Evolutionary conservation across 2,797 vertebrate species (phyloP), one percentile per base, ranked within the genome.

Genomic region (Microctenopoma lineatum): DNA sequence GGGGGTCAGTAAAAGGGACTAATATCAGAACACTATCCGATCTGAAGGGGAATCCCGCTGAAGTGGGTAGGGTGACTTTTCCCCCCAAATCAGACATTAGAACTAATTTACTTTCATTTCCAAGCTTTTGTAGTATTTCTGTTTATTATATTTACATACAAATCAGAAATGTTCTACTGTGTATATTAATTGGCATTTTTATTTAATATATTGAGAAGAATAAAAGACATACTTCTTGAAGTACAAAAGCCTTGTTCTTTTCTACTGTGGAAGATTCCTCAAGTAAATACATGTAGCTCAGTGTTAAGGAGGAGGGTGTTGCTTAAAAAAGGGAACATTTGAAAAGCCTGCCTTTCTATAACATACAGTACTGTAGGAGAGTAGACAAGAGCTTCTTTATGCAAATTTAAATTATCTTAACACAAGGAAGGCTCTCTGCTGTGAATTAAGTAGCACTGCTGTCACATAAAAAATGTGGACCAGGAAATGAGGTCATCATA

Each of bases 401-500:
- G 70, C 50, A 87, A 89, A 87, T 59, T 4, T 48, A 5, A 62
- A 67, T 66, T 25, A 73, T 74, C 0, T 66, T 50, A 66, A 67
- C 61, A 63, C 18, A 64, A 27, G 44, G 47, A 6, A 57, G n/a
- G 25, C 51, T 70, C 45, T 61, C 25, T 68, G 15, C 34, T 64
- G 27, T 55, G 45, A 78, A 72, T 55, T 46, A 51, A 62, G 54
- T 54, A 16, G n/a, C n/a, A n/a, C n/a, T 56, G 46, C 54, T 38
- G n/a, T 62, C 21, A 66, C 27, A 14, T 36, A 39, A 76, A 29
- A 61, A 39, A 41, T 45, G 42, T 59, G 16, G 77, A 70, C 14
- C 46, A 60, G 59, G 71, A 73, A 75, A 73, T 58, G 21, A 58
- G 36, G 39, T 2, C 34, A 68, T 73, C 45, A 50, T 44, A 51